Evolutionary conservation across 2,888 invertebrate genomes (phyloP), one percentile per base, ranked within the genome.

Genomic region (Drosophila colorata): DNA sequence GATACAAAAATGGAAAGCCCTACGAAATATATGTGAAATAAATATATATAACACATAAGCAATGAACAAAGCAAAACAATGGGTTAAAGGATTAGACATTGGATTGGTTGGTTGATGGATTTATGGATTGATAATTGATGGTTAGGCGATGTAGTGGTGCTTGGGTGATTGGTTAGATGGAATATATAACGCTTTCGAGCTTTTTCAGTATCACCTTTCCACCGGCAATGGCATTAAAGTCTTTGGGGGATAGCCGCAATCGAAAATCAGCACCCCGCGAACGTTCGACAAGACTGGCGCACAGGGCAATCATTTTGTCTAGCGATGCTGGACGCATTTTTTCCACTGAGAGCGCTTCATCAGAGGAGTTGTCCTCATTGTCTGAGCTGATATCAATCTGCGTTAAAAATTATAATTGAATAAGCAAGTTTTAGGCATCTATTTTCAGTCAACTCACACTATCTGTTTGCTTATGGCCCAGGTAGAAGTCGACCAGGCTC

Each of bases 271-370:
- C 93, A 74, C 96, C 96, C 2, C 98, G 93, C 38, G 98, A 97
- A 74, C 97, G 95, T 92, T 98, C 98, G 37, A 98, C 97, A 14
- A 98, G 93, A 2, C 96, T 95, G 0, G 97, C 97, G 31, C 98
- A 96, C 11, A 98, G 93, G 11, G 97, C 96, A 76, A 98, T 97
- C 98, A 98, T 98, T 93, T 98, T 98, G 92, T 98, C 98, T 13
- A 98, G 93, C 0, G 98, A 98, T 0, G 97, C 97, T 0, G 98
- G 98, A 69, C 97, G 95, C 78, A 97, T 95, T 91, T 98, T 97
- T 87, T 95, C 95, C 2, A 93, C 91, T 0, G 92, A 92, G 28
- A 92, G 91, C 23, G 93, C 93, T 78, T 94, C 94, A 72, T 94
- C 94, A 0, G 93, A 92, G 0, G 94, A 93, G 60, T 92, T 92